Base-by-base conservation (phyloP, 2,797 vertebrate genomes). In the Crossoptilon crossoptilon region DNA sequence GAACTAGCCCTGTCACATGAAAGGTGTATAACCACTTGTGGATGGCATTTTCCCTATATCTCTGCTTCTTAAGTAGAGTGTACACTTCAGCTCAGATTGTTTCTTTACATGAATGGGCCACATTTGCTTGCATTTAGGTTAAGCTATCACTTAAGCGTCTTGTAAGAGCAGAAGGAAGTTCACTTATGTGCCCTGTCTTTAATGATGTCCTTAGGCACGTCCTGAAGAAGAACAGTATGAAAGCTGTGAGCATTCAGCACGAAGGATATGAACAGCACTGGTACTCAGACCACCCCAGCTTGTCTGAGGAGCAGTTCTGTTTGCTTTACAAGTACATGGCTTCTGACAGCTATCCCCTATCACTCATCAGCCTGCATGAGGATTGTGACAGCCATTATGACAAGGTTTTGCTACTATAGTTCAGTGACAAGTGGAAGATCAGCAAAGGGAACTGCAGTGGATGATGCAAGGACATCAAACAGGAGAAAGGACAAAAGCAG, bases 241-340 rank as follows among this genome's bases (percentile, higher is more conserved):
- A 53, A 86, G 62, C 4, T n/a, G 11, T 18, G 71, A 53, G 69
- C 5, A 33, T 0, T 0, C 8, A 27, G 27, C 8, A 60, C 0
- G 0, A 88, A 87, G 76, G 29, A 62, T 23, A 51, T 0, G 5
- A 62, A 63, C 33, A 63, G 31, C 55, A 49, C 1, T 0, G 19
- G 22, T 18, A 35, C 9, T 8, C 18, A 6, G 59, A 71, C 10
- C 9, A 71, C 10, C 9, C 26, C 2, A 4, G 58, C 37, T 64
- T n/a, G 3, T 19, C 1, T 2, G 43, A 68, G 24, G 31, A 13
- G 22, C 41, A 3, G 37, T 23, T n/a, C 70, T 17, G 9, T 7
- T 51, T 3, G 1, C 55, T 68, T 37, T 3, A 21, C 14, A 66
- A 59, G 33, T 6, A 9, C 5, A 31, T 2, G 1, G 68, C 39